A percentile compares a stretch with the other conserved stretches of the same genome.
These are phyloP conservation scores for Pantelozetes paolii DNA, from an alignment of 2,888 invertebrate species.

Conservation along the genomic window DNA sequence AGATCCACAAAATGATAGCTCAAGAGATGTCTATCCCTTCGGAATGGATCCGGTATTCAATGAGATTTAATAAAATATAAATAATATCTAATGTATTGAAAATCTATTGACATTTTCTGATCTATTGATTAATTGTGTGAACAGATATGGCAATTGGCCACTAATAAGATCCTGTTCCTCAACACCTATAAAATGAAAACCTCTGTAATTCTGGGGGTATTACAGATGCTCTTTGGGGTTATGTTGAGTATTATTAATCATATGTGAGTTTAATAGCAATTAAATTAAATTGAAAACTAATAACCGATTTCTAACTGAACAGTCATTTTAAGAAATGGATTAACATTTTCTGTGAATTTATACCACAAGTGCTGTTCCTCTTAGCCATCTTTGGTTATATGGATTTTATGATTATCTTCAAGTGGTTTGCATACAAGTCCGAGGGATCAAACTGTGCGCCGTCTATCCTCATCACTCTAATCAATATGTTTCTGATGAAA, in stretches of 20 bases:
- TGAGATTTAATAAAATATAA: no score
- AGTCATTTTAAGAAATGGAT: constrained; percentile 63
- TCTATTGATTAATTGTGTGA: no score
- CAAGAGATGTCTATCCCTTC: constrained; percentile 69
- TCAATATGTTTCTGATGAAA: constrained; percentile 96
- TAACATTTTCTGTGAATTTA: constrained; percentile 83
- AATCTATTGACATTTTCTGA: no score
- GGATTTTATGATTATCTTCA: constrained; percentile 87
- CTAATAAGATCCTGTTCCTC: constrained; percentile 86
- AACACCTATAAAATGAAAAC: constrained; percentile 88
- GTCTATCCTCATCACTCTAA: constrained; percentile 92
- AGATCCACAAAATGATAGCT: no score
- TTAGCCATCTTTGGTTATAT: constrained; percentile 89
- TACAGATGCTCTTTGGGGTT: constrained; percentile 97
- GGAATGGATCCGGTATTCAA: constrained; percentile 68
- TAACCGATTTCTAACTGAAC: no score
- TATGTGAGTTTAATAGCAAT: no score
- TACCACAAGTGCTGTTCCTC: constrained; percentile 91
- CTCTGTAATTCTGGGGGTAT: constrained; percentile 90
- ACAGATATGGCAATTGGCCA: constrained; percentile 66
- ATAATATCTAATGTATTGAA: no score
- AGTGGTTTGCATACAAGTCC: constrained; percentile 71
- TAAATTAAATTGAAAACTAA: no score
- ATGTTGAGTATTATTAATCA: no score
- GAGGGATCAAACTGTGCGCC: constrained; percentile 70